phyloP scores from a whole-genome alignment of 2,113 vertebrate genomes.

The Elanus axillaris region DNA sequence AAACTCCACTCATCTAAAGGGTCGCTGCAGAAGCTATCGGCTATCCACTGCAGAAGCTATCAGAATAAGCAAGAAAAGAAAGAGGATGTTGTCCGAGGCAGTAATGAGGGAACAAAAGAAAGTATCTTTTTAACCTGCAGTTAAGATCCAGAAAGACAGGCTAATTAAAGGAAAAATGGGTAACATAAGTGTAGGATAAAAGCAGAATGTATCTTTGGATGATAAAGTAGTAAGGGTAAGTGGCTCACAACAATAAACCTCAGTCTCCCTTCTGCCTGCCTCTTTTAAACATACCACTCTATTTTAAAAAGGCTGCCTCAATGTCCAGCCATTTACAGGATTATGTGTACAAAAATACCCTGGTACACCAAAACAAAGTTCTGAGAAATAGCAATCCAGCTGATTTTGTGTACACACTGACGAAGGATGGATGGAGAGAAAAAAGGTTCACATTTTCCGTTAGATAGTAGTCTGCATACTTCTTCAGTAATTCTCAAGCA shows the following conservation, averaged over 20 bases:
- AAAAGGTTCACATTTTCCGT: rapidly evolving
- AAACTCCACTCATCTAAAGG: not conserved
- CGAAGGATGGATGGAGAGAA: not conserved
- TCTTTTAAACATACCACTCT: not conserved
- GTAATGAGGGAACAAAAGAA: rapidly evolving
- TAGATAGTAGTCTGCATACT: rapidly evolving
- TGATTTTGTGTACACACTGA: rapidly evolving
- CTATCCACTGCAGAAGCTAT: not conserved
- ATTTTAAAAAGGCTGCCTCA: not conserved
- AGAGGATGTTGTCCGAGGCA: not conserved
- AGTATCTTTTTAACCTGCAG: not conserved
- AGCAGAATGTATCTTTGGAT: not conserved
- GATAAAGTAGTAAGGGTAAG: rapidly evolving
- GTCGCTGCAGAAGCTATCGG: not conserved
- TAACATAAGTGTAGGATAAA: not conserved
- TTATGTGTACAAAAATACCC: rapidly evolving
- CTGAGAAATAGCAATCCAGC: rapidly evolving
- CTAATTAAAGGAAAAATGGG: not conserved
- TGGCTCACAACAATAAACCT: not conserved
- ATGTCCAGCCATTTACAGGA: not conserved
- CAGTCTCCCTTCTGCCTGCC: not conserved
- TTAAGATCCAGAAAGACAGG: not conserved
- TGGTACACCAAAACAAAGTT: rapidly evolving
- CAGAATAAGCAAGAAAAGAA: not conserved
- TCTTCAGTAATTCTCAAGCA: rapidly evolving